These are phyloP conservation scores for Andrena haemorrhoa DNA, from an alignment of 2,888 invertebrate species.

Conservation along the genomic window DNA sequence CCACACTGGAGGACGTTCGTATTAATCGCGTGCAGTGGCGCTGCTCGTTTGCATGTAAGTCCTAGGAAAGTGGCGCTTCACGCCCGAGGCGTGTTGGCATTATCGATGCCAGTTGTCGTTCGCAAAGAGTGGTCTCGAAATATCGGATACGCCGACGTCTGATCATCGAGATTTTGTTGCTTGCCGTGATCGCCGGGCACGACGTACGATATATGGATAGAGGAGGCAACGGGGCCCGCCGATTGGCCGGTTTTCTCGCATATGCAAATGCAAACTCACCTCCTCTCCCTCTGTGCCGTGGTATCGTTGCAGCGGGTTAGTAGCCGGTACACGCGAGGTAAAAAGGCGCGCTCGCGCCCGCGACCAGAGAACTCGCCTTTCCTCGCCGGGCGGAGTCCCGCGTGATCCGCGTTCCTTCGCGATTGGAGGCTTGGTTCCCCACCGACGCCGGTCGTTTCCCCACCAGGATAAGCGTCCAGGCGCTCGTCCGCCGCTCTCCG, in stretches of 20 bases:
- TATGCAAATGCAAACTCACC: conserved; percentile 66
- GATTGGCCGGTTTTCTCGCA: conserved; percentile 62
- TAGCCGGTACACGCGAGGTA: conserved; percentile 68
- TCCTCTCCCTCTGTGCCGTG: conserved; percentile 30
- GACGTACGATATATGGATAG: background rate
- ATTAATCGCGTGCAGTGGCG: background rate
- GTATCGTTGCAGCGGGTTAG: conserved; percentile 32
- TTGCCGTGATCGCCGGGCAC: conserved; percentile 6
- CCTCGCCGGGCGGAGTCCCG: conserved; percentile 73
- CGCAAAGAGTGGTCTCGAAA: background rate
- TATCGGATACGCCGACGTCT: background rate
- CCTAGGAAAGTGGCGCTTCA: background rate
- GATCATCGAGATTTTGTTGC: background rate
- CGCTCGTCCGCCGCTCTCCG: conserved; percentile 53
- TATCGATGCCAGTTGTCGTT: background rate
- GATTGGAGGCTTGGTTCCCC: conserved; percentile 83
- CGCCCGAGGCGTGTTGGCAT: background rate
- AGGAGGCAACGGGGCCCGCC: conserved; percentile 33
- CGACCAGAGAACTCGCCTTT: conserved; percentile 63
- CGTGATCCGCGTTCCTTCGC: conserved; percentile 79
- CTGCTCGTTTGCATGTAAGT: background rate
- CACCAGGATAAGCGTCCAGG: conserved; percentile 84
- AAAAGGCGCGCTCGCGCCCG: conserved; percentile 72
- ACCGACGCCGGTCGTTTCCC: conserved; percentile 79
- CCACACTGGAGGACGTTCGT: background rate